Conservation (phyloP, 2,113 vertebrate species). For the Erythrolamprus reginae region DNA sequence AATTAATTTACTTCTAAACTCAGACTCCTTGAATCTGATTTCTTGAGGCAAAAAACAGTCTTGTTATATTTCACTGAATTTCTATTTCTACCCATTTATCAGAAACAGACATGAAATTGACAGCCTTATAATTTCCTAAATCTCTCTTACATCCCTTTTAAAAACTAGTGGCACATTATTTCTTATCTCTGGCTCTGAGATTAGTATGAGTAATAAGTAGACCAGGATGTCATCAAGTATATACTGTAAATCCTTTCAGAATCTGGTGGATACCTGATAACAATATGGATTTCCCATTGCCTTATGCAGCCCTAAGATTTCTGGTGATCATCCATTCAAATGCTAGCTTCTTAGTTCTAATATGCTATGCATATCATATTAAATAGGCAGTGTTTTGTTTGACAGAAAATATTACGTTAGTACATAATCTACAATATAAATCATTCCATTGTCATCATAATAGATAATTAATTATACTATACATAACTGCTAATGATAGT, state of each 20-base stretch:
- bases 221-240: background rate
- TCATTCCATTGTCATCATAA: background rate
- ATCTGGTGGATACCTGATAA: background rate
- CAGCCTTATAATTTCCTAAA: background rate
- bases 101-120: background rate
- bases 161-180: background rate
- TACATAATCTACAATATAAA: background rate
- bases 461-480: background rate
- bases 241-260: background rate
- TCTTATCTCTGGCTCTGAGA: background rate
- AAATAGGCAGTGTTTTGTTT: background rate
- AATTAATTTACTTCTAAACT: background rate
- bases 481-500: background rate
- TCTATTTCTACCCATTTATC: background rate
- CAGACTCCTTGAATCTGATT: background rate
- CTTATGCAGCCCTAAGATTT: background rate
- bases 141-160: background rate
- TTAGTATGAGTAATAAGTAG: background rate
- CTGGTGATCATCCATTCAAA: background rate
- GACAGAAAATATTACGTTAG: background rate
- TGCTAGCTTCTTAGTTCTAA: background rate
- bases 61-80: background rate
- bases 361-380: background rate
- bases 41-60: background rate
- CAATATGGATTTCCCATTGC: background rate